A percentile compares a stretch with the other conserved stretches of the same genome.
phyloP scores from a whole-genome alignment of 2,888 invertebrate species.

The Julus scandinavius region DNA sequence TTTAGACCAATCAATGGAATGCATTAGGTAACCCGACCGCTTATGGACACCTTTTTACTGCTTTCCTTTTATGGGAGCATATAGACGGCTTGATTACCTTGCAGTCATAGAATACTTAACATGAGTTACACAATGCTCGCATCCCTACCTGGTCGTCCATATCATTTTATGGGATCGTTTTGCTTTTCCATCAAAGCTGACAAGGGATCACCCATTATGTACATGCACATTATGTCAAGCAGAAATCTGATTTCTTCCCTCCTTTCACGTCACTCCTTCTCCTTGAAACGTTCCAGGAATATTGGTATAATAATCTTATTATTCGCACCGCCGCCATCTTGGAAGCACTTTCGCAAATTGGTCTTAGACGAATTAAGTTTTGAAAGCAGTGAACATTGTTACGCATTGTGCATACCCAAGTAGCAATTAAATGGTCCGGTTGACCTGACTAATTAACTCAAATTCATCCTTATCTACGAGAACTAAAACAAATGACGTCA shows the following conservation, averaged over 20 bases:
- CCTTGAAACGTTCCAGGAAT: no score
- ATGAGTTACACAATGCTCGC: background rate
- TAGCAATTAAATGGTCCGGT: no score
- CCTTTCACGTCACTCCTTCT: no score
- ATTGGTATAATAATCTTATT: no score
- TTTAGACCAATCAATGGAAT: background rate
- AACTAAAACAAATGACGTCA: no score
- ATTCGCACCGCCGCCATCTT: no score
- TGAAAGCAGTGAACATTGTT: no score
- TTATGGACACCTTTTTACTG: background rate
- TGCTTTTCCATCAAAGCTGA: background rate
- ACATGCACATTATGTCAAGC: background rate
- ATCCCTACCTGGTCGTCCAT: slow-evolving; percentile 14
- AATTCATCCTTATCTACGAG: no score
- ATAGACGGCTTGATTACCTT: background rate
- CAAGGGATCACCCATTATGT: background rate
- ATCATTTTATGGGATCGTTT: slow-evolving; percentile 9
- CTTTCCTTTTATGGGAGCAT: background rate
- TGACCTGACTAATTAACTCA: no score
- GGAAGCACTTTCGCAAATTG: no score
- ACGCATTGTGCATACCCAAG: no score
- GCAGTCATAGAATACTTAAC: background rate
- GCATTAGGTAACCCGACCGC: background rate
- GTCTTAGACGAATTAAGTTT: no score
- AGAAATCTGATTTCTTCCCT: background rate